phyloP scores from a whole-genome alignment of 23 tunicate species.

The Pegea sp. region DNA sequence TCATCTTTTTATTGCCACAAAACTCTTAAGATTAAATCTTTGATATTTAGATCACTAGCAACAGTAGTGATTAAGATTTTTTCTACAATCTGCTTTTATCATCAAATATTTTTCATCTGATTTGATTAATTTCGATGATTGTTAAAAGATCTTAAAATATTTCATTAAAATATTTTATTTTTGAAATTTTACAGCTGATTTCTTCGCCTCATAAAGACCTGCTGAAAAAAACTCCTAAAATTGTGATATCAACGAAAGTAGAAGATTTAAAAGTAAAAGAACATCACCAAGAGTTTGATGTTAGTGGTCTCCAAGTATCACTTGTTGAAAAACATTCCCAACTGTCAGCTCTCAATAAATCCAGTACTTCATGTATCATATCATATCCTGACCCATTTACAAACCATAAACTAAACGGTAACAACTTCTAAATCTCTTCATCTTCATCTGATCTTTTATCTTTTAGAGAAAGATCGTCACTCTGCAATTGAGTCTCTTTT shows the following conservation, averaged over 20 bases:
- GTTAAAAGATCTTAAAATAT: too few relatives aligned
- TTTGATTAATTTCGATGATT: too few relatives aligned
- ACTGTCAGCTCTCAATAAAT: constrained; percentile 42
- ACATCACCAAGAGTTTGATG: constrained; percentile 21
- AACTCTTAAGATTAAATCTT: neutral
- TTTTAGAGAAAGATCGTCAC: too few relatives aligned
- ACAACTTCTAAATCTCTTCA: too few relatives aligned
- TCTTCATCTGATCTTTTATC: too few relatives aligned
- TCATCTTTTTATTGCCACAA: neutral
- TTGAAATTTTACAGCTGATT: too few relatives aligned
- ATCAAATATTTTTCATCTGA: too few relatives aligned
- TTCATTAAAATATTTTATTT: too few relatives aligned
- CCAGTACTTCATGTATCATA: constrained; percentile 48
- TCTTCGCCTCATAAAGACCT: constrained; percentile 44
- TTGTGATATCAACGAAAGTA: constrained; percentile 8
- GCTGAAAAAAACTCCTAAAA: constrained; percentile 52
- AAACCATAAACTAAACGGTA: constrained; percentile 3
- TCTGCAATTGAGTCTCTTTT: too few relatives aligned
- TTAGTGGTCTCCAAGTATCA: constrained; percentile 64
- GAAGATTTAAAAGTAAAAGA: neutral
- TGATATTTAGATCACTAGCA: too few relatives aligned
- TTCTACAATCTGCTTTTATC: too few relatives aligned
- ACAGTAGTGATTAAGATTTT: too few relatives aligned
- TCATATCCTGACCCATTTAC: constrained; percentile 23
- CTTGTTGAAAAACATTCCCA: constrained; percentile 79